Evolutionary conservation across 2,113 vertebrate genomes (phyloP), one percentile per base, ranked within the genome.

Genomic region (Aviceda subcristata): DNA sequence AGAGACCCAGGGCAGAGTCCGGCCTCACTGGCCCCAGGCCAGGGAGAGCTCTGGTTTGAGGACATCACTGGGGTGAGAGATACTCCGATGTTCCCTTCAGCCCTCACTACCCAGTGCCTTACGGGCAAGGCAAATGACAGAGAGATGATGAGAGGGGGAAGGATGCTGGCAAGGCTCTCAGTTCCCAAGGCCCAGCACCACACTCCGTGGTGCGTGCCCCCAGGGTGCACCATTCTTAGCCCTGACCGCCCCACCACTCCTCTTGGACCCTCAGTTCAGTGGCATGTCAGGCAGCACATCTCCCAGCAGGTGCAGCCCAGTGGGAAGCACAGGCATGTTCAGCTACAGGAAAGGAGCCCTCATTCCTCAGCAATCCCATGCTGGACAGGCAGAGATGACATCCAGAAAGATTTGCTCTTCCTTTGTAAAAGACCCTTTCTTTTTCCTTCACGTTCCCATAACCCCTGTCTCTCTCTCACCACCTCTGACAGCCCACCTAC

Each of bases 151-250:
- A 84, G 73, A 78, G 24, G 5, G 12, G 7, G 7, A 87, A 77
- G 22, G 66, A 66, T 60, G 46, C 30, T 48, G 41, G 20, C 6
- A 12, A 86, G 38, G 27, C 21, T 53, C 39, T 57, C 24, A 10
- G 12, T 15, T 86, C 51, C 51, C 50, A 55, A 89, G 43, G 68
- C 22, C 41, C 69, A 85, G 69, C 56, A 79, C 16, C 12, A 22
- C 12, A 53, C 15, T 5, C 12, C 29, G 46, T 3, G 3, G 8
- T 55, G n/a, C 0, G 0, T 53, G 66, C 20, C 24, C 46, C 56
- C 26, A 27, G 11, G 9, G 29, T 27, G 8, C 51, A 67, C 24
- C 1, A 1, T 67, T 67, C 57, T 17, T 27, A 95, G 69, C 24
- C 29, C 32, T 0, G 0, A 62, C 8, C 5, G 6, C 9, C 29